phyloP scores from a whole-genome alignment of 2,113 vertebrate genomes.

The Acanthisitta chloris region DNA sequence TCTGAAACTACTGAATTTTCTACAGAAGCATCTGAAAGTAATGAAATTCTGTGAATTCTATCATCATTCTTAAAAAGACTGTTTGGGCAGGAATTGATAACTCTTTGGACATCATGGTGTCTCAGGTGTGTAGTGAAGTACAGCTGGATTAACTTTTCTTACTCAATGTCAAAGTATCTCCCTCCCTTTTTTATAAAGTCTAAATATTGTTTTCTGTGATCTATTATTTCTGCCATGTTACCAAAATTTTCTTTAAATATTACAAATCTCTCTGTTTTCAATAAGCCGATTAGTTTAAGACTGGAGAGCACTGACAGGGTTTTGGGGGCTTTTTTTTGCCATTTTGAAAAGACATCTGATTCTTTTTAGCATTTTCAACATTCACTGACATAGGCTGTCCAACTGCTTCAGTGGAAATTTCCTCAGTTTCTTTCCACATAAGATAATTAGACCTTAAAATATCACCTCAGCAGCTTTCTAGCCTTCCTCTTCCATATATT shows the following conservation, averaged over 20 bases:
- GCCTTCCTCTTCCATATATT: background rate
- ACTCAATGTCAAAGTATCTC: background rate
- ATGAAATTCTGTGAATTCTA: background rate
- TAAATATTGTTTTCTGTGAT: background rate
- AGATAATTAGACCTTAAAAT: background rate
- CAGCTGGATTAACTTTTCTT: background rate
- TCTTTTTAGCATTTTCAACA: background rate
- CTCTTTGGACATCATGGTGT: background rate
- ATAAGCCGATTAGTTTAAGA: background rate
- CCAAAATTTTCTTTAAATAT: background rate
- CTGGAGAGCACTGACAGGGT: background rate
- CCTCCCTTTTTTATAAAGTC: rapidly evolving
- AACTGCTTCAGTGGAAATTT: background rate
- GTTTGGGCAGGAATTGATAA: background rate
- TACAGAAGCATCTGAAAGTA: background rate
- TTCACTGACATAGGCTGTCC: background rate
- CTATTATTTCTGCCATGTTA: background rate
- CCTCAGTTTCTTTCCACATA: background rate
- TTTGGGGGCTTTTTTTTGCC: background rate
- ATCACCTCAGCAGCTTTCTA: background rate
- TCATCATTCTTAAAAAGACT: background rate
- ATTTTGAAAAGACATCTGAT: background rate
- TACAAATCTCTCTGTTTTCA: background rate
- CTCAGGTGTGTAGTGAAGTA: background rate
- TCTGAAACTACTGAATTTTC: background rate